Percentiles rank a stretch among this genome's conserved stretches.
Evolutionary conservation across 2,113 vertebrate genomes (phyloP).

Genomic region (Tragelaphus buxtoni): DNA sequence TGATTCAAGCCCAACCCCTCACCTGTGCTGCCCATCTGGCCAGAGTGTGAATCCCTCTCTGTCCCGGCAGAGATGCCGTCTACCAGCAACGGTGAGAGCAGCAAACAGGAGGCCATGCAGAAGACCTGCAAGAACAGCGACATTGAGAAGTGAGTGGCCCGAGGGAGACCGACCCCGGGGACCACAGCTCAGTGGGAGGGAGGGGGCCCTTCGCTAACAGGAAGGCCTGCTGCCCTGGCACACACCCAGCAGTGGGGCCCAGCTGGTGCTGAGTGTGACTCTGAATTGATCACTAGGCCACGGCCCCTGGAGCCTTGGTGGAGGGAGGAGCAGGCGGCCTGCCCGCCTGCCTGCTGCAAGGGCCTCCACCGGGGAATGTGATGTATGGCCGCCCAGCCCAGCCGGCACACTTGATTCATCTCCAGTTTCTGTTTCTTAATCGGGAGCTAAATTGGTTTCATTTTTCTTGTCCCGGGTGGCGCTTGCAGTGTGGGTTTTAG

Average conservation of each 20-base stretch:
- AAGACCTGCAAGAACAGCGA: slow-evolving; percentile 99
- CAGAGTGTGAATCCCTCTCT: background rate
- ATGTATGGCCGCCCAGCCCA: slow-evolving; percentile 85
- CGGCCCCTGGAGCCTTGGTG: slow-evolving; percentile 77
- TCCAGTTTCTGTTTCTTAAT: slow-evolving; percentile 91
- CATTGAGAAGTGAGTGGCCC: slow-evolving; percentile 94
- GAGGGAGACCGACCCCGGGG: background rate
- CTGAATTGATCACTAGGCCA: slow-evolving; percentile 89
- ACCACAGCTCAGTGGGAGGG: background rate
- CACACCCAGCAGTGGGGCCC: slow-evolving; percentile 63
- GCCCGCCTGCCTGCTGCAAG: slow-evolving; percentile 73
- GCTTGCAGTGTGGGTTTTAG: slow-evolving; percentile 79
- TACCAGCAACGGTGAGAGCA: slow-evolving; percentile 97
- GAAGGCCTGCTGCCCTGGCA: slow-evolving; percentile 53
- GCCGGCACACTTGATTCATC: slow-evolving; percentile 88
- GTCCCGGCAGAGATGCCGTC: slow-evolving; percentile 92
- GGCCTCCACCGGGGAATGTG: slow-evolving; percentile 78
- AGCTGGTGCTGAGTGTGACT: slow-evolving; percentile 76
- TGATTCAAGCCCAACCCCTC: background rate
- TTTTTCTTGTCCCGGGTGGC: slow-evolving; percentile 86
- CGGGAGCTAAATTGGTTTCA: slow-evolving; percentile 91
- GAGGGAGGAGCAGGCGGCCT: slow-evolving; percentile 72
- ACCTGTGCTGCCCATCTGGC: background rate
- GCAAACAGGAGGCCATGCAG: slow-evolving; percentile 93
- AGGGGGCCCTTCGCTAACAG: background rate